Evolutionary conservation across 2,797 vertebrate genomes (phyloP).

Genomic region (Bradypodion ventrale): DNA sequence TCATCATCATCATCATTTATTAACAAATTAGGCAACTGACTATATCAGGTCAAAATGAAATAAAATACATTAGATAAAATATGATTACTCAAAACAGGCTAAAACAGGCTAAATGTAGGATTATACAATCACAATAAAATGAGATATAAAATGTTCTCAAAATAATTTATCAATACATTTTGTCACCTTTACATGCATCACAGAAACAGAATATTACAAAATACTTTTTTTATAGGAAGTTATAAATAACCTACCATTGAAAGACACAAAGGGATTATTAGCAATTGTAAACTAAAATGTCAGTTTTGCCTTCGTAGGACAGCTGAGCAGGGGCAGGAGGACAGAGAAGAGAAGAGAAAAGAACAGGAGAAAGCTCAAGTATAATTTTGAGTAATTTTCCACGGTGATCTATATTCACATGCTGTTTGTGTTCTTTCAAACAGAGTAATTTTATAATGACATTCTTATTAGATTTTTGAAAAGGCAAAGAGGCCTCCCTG

Average conservation of each 20-base stretch:
- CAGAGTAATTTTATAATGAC: constrained; percentile 60
- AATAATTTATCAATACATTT: no score
- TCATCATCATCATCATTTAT: no score
- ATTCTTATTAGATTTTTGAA: constrained; percentile 56
- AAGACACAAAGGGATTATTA: constrained; percentile 60
- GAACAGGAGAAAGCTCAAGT: background rate
- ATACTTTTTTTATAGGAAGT: constrained; percentile 62
- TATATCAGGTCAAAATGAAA: no score
- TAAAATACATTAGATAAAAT: no score
- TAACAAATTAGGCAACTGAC: no score
- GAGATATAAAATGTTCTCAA: no score
- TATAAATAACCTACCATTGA: constrained; percentile 68
- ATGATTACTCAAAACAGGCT: no score
- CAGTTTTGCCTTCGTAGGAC: constrained; percentile 7
- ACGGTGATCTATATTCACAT: constrained; percentile 64
- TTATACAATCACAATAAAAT: no score
- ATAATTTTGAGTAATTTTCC: constrained; percentile 72
- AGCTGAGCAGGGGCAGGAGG: constrained; percentile 19
- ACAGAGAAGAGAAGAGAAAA: background rate
- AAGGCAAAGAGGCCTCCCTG: constrained; percentile 27
- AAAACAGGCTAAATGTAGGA: no score
- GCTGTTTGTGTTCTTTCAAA: constrained; percentile 48
- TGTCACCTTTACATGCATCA: no score
- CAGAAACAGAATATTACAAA: background rate
- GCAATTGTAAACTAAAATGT: constrained; percentile 60